Conservation (phyloP, 2,888 invertebrate genomes). For the Pseudoips prasinana region DNA sequence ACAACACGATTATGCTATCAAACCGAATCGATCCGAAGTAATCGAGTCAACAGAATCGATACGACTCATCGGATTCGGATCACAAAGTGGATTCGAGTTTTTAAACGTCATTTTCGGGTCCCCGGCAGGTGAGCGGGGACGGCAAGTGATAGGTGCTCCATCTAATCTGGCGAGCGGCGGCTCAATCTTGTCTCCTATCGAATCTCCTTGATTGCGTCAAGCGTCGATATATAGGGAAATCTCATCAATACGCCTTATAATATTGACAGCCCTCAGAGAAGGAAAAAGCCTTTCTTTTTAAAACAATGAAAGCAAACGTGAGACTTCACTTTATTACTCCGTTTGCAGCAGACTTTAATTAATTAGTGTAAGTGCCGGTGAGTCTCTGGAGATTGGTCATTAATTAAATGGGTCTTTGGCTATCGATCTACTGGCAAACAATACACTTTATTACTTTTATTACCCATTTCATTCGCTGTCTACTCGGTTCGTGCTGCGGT, state of each 20-base stretch:
- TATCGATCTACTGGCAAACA: constrained; percentile 73
- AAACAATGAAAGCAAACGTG: constrained; percentile 54
- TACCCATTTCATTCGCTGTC: constrained; percentile 64
- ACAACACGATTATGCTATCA: constrained; percentile 35
- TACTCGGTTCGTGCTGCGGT: constrained; percentile 39
- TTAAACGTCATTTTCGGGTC: constrained; percentile 41
- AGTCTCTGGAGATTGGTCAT: constrained; percentile 76
- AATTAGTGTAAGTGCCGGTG: constrained; percentile 79
- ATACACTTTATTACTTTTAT: constrained; percentile 75
- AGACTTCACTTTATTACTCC: constrained; percentile 59
- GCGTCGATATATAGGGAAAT: constrained; percentile 41
- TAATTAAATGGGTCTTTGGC: constrained; percentile 73
- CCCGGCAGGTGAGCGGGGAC: constrained; percentile 44
- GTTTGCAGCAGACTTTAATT: constrained; percentile 67
- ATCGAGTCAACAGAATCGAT: constrained; percentile 42
- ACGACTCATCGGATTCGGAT: constrained; percentile 39
- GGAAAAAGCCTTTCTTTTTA: constrained; percentile 33
- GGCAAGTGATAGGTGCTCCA: constrained; percentile 48
- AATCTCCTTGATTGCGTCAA: constrained; percentile 56
- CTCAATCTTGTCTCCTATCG: constrained; percentile 56
- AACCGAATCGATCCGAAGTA: constrained; percentile 28
- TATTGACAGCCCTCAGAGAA: constrained; percentile 27
- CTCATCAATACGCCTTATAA: constrained; percentile 30
- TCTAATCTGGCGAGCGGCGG: constrained; percentile 47
- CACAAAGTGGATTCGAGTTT: constrained; percentile 44